Evolutionary conservation across 2,888 invertebrate genomes (phyloP).

Genomic region (Heteropelma amictum): DNA sequence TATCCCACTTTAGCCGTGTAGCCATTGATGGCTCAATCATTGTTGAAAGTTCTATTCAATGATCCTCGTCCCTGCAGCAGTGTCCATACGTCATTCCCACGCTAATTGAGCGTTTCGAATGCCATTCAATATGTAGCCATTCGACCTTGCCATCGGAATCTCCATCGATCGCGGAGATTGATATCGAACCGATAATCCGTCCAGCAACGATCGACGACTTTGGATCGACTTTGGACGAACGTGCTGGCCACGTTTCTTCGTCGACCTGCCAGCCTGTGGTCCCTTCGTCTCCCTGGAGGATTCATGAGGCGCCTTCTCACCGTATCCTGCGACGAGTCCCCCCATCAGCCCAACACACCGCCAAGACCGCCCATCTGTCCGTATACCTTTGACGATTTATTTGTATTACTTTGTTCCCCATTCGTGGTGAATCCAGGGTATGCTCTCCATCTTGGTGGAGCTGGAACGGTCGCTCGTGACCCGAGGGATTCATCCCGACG

Average conservation of each 20-base stretch:
- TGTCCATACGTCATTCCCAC: not conserved
- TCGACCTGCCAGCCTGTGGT: slow-evolving; percentile 35
- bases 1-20: slow-evolving; percentile 2
- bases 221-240: slow-evolving; percentile 6
- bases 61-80: not conserved
- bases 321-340: slow-evolving; percentile 34
- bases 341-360: slow-evolving; percentile 60
- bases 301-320: slow-evolving; percentile 39
- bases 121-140: no score
- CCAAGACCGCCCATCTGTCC: slow-evolving; percentile 66
- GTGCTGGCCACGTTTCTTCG: slow-evolving; percentile 1
- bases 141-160: no score
- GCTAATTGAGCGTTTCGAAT: no score
- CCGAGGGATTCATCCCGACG: slow-evolving; percentile 33
- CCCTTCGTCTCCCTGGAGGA: slow-evolving; percentile 33
- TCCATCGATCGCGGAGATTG: not conserved
- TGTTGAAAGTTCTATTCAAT: not conserved
- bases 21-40: not conserved
- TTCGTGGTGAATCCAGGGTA: slow-evolving; percentile 55
- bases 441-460: slow-evolving; percentile 13
- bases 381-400: slow-evolving; percentile 70
- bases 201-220: no score
- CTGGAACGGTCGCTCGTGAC: slow-evolving; percentile 1
- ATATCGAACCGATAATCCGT: no score
- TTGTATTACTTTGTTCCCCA: slow-evolving; percentile 66